Base-by-base conservation (phyloP, 2,888 invertebrate species). In the Leptopilina drosophilae region DNA sequence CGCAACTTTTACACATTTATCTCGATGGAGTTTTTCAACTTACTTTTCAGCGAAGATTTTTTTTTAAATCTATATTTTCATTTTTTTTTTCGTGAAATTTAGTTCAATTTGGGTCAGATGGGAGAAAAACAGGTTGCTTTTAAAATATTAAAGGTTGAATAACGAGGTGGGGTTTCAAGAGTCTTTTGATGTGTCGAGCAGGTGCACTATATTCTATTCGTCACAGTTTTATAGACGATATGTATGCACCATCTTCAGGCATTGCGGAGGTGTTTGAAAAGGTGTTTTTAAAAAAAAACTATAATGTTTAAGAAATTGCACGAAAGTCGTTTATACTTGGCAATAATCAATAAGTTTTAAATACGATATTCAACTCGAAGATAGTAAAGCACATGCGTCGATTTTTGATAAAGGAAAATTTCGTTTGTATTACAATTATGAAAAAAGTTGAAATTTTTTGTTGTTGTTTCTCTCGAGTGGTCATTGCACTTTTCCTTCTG, bases 71-170 rank as follows among this genome's bases (percentile, higher is more conserved):
- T 42, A 7, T 42, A 42, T 42, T 42, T 42, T 42, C 1, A 42
- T 42, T 7, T 42, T 67, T 11, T 12, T 66, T 8, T 42, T 46
- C 15, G 66, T 66, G 11, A 67, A 67, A 67, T 67, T 67, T 49
- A 20, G 67, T 46, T 42, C 20, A 67, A 46, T 15, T n/a, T 40
- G 46, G 67, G 67, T 67, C 46, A 46, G 67, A 65, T 20, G 46
- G 40, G 46, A 67, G n/a, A 46, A 67, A 42, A 67, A 46, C 46
- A 67, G 26, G 67, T 67, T 69, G 76, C 78, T 67, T 67, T 76
- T 82, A 75, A 82, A 80, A 78, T 80, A 80, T 82, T 80, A 77
- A 82, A 75, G 76, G 66, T 26, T 67, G 66, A 80, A 78, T 69
- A 78, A 82, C 77, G 81, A 78, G 81, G 64, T 78, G 77, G 49